Base-by-base conservation (phyloP, 53 echinoderm and acorn worm genomes). In the Apostichopus leukothele region DNA sequence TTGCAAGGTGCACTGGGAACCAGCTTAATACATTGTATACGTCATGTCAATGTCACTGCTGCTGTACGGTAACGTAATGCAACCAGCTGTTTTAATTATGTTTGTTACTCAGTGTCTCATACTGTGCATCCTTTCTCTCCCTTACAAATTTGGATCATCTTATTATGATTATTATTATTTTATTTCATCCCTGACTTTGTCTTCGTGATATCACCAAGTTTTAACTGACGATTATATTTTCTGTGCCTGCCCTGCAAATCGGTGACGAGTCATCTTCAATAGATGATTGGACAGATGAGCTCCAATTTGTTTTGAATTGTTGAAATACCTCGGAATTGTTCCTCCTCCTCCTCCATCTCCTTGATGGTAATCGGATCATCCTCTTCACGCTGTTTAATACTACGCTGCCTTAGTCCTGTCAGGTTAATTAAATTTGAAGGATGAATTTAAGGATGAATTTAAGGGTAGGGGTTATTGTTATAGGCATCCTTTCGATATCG, bases 261-360 rank as follows among this genome's bases (percentile, higher is more conserved):
- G 20, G 21, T 71, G 71, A 19, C 18, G 20, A 71, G 6, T n/a
- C 4, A 16, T 71, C 71, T 19, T 71, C n/a, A 71, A 5, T 39
- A 39, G 39, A 39, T 39, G 71, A n/a, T 16, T 71, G 16, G 60
- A 59, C n/a, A 59, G 54, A 54, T 54, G 55, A 81, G 81, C 59
- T 81, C 22, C 59, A 81, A 81, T 81, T 81, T 81, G 81, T 81
- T 81, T 81, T 81, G 59, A 57, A 81, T 81, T 81, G 54, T 81
- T 59, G 20, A 54, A 57, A 81, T 81, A 51, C 81, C 81, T 54
- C 53, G 7, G 59, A 54, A 81, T 54, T 81, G 81, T n/a, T 81
- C 81, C 7, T 14, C 21, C 54, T 81, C 55, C 59, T 54, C 22
- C 0, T 81, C 39, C 39, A 1, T 1, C 27, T 39, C 39, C 39